Evolutionary conservation across 2,797 vertebrate species (phyloP).

Genomic region (Pitangus sulphuratus): DNA sequence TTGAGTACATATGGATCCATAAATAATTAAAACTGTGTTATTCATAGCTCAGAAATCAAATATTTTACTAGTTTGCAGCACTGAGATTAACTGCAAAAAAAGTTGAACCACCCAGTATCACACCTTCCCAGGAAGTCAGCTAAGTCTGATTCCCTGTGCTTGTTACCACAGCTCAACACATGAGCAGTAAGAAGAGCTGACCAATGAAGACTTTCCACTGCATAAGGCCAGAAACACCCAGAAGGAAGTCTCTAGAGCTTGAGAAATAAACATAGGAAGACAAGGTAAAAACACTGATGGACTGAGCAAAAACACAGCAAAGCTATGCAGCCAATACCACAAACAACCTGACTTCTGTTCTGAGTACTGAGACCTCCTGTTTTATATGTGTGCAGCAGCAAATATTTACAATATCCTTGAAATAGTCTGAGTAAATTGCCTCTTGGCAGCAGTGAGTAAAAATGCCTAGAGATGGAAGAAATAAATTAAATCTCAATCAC

Average conservation of each 20-base stretch:
- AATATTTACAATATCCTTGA: constrained; percentile 62
- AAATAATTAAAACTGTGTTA: background rate
- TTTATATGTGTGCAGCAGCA: constrained; percentile 16
- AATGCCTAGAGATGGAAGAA: constrained; percentile 4
- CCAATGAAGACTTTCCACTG: background rate
- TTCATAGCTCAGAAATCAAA: background rate
- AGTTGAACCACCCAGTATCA: background rate
- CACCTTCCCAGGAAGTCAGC: background rate
- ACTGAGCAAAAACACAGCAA: background rate
- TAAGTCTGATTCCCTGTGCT: background rate
- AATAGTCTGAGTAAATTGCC: constrained; percentile 33
- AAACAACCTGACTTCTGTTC: constrained; percentile 49
- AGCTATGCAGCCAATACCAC: background rate
- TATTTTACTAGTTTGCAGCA: background rate
- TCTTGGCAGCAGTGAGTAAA: constrained; percentile 28
- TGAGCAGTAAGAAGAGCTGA: background rate
- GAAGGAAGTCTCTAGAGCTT: background rate
- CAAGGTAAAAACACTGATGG: constrained; percentile 4
- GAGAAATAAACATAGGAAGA: background rate
- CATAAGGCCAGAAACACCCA: background rate
- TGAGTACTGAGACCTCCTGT: constrained; percentile 20
- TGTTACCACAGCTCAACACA: background rate
- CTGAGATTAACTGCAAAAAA: background rate
- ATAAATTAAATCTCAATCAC: constrained; percentile 31
- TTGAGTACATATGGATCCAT: background rate